phyloP scores from a whole-genome alignment of 2,888 invertebrate species.

The Fabriciana adippe region DNA sequence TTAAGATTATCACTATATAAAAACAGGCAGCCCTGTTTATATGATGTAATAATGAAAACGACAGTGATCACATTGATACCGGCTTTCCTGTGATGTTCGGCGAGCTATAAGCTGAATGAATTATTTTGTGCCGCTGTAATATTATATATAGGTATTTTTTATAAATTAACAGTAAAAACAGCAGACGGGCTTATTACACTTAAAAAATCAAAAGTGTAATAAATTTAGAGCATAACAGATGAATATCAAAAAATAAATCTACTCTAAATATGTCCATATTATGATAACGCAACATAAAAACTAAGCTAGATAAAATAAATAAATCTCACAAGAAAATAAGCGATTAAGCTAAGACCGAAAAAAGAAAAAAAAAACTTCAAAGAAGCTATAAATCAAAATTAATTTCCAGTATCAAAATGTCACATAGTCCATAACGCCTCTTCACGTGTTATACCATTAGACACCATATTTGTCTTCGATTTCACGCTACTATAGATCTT shows the following conservation, averaged over 20 bases:
- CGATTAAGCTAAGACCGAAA: conserved; percentile 11
- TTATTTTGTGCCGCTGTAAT: conserved; percentile 13
- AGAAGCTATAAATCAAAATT: conserved; percentile 56
- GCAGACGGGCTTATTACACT: neutral
- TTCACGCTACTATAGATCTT: conserved; percentile 1
- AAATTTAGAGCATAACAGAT: too few relatives aligned
- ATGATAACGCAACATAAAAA: conserved; percentile 1
- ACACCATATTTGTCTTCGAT: conserved; percentile 3
- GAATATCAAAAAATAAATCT: neutral
- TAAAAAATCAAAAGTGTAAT: too few relatives aligned
- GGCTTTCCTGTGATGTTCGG: conserved; percentile 29
- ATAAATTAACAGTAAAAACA: neutral
- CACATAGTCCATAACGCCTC: conserved; percentile 22
- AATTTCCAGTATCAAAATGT: conserved; percentile 52
- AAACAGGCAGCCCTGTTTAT: conserved; percentile 19
- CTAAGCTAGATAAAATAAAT: conserved; percentile 9
- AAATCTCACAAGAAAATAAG: conserved; percentile 20
- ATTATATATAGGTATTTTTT: conserved; percentile 24
- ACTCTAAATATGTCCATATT: neutral
- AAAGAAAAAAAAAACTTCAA: conserved; percentile 21
- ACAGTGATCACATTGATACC: conserved; percentile 30
- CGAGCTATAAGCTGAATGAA: conserved; percentile 17
- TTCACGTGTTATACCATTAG: conserved; percentile 2
- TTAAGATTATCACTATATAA: neutral
- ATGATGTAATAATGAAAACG: conserved; percentile 26